phyloP scores from a whole-genome alignment of 2,113 vertebrate species.

The Paratilapia polleni region DNA sequence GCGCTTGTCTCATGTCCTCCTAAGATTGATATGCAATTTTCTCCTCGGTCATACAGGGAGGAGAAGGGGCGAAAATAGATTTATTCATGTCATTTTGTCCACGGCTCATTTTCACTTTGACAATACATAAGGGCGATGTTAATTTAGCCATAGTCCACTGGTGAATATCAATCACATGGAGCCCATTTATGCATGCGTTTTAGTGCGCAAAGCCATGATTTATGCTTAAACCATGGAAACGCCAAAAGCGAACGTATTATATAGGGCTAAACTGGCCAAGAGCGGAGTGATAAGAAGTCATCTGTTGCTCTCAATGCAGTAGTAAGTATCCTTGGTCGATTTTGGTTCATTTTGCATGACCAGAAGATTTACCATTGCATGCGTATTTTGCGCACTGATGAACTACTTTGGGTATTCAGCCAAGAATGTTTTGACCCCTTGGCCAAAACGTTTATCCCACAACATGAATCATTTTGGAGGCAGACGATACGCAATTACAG shows the following conservation, averaged over 20 bases:
- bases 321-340: not conserved
- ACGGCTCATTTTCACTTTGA: constrained; percentile 60
- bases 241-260: constrained; percentile 37
- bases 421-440: constrained; percentile 40
- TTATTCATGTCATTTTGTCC: constrained; percentile 69
- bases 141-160: constrained; percentile 54
- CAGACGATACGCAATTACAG: constrained; percentile 22
- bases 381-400: not conserved
- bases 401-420: not conserved
- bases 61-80: constrained; percentile 45
- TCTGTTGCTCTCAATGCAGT: constrained; percentile 44
- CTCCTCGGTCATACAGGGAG: constrained; percentile 41
- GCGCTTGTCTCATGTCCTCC: constrained; percentile 58
- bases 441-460: constrained; percentile 32
- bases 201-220: constrained; percentile 30
- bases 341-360: not conserved
- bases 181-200: constrained; percentile 40
- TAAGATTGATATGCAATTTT: constrained; percentile 72
- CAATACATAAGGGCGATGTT: constrained; percentile 55
- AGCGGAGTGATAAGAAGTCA: constrained; percentile 40
- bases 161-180: constrained; percentile 63
- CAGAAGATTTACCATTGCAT: not conserved
- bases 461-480: constrained; percentile 28
- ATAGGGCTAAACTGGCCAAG: constrained; percentile 23
- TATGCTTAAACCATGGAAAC: constrained; percentile 38